Conservation (phyloP, 92 coral and sea anemone genomes). For the Plumapathes pennacea region DNA sequence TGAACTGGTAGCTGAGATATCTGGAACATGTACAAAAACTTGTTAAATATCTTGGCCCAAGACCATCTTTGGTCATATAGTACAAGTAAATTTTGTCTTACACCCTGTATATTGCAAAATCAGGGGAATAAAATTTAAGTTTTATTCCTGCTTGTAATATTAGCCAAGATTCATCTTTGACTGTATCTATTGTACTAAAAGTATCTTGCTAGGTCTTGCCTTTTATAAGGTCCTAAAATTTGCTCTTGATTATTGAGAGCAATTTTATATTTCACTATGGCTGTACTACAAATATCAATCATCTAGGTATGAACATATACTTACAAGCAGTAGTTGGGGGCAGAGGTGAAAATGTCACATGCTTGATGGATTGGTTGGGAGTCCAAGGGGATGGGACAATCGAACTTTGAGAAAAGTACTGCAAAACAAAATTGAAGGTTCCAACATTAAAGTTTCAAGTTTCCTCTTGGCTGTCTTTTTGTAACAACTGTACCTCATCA, state of each 20-base stretch:
- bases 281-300: too few relatives aligned
- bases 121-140: too few relatives aligned
- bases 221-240: too few relatives aligned
- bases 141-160: too few relatives aligned
- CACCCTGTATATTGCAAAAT: too few relatives aligned
- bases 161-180: too few relatives aligned
- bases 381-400: constrained; percentile 99
- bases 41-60: not conserved
- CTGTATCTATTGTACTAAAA: too few relatives aligned
- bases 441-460: not conserved
- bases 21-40: constrained; percentile 2
- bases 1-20: constrained; percentile 62
- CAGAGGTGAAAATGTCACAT: constrained; percentile 90
- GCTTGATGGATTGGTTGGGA: constrained; percentile 77
- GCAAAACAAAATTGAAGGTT: not conserved
- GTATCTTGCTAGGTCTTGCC: too few relatives aligned
- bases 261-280: too few relatives aligned
- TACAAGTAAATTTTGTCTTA: not conserved
- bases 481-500: constrained; percentile 69
- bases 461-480: not conserved
- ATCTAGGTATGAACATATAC: too few relatives aligned
- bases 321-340: constrained; percentile 95
- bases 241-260: too few relatives aligned
- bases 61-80: not conserved
- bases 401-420: constrained; percentile 92